phyloP scores from a whole-genome alignment of 2,113 vertebrate species.

The Physeter macrocephalus region DNA sequence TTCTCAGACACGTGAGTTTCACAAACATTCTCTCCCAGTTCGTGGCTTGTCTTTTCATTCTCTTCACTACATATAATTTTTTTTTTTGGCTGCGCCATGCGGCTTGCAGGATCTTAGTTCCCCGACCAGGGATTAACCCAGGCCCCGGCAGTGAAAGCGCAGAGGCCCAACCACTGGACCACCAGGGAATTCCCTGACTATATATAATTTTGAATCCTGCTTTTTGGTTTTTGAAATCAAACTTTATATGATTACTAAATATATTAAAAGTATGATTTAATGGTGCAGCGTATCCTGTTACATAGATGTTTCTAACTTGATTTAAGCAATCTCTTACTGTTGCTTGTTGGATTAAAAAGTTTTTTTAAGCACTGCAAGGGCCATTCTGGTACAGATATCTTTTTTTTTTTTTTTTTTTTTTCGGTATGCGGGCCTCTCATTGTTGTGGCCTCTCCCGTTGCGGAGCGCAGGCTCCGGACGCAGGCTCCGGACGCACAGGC shows the following conservation, averaged over 20 bases:
- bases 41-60: not conserved
- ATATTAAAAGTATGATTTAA: too few species aligned
- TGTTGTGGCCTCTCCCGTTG: too few species aligned
- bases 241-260: not conserved
- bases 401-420: not conserved
- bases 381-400: not conserved
- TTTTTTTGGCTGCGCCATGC: not conserved
- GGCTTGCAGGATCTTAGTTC: not conserved
- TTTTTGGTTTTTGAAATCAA: not conserved
- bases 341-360: not conserved
- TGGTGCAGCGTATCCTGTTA: rapidly evolving
- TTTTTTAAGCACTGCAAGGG: not conserved
- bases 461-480: too few species aligned
- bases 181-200: too few species aligned
- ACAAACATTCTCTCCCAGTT: not conserved
- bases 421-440: too few species aligned
- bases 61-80: not conserved
- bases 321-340: not conserved
- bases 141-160: not conserved
- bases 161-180: not conserved
- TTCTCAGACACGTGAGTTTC: not conserved
- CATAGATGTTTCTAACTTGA: not conserved
- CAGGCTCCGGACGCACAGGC: too few species aligned
- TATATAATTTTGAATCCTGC: not conserved
- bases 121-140: not conserved